Conservation (phyloP, 2,797 vertebrate genomes). For the Eurystomus glaucurus region DNA sequence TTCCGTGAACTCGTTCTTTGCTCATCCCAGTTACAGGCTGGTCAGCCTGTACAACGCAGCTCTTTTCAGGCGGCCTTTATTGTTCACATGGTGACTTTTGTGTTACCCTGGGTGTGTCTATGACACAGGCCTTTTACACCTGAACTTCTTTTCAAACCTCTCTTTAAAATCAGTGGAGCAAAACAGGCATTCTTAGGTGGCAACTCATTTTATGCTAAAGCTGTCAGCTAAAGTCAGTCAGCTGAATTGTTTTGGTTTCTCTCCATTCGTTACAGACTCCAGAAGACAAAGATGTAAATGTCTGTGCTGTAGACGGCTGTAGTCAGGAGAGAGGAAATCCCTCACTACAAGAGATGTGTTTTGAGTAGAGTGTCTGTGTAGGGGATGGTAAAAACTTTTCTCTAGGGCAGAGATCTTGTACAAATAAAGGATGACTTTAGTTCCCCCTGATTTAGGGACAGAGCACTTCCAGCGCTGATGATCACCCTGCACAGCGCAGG, state of each 20-base stretch:
- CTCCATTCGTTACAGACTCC: accelerated
- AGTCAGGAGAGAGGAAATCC: not conserved
- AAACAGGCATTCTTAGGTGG: not conserved
- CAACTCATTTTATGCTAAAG: not conserved
- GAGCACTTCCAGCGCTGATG: not conserved
- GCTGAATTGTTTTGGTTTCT: not conserved
- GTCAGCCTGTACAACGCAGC: not conserved
- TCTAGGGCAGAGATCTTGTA: not conserved
- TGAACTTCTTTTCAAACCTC: not conserved
- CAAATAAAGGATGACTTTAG: not conserved
- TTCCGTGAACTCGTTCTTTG: not conserved
- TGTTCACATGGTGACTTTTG: not conserved
- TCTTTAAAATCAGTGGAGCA: not conserved
- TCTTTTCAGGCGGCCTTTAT: not conserved
- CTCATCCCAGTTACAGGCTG: not conserved
- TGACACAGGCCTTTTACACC: not conserved
- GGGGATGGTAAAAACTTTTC: not conserved
- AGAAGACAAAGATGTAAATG: not conserved
- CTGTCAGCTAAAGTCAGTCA: not conserved
- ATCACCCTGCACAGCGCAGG: not conserved
- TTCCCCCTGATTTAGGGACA: not conserved
- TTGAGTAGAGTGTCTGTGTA: not conserved
- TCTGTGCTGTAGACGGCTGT: not conserved
- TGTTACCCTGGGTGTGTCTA: not conserved
- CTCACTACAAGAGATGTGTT: not conserved